Evolutionary conservation across 2,888 invertebrate genomes (phyloP), one percentile per base, ranked within the genome.

Genomic region (Malthinus flaveolus): DNA sequence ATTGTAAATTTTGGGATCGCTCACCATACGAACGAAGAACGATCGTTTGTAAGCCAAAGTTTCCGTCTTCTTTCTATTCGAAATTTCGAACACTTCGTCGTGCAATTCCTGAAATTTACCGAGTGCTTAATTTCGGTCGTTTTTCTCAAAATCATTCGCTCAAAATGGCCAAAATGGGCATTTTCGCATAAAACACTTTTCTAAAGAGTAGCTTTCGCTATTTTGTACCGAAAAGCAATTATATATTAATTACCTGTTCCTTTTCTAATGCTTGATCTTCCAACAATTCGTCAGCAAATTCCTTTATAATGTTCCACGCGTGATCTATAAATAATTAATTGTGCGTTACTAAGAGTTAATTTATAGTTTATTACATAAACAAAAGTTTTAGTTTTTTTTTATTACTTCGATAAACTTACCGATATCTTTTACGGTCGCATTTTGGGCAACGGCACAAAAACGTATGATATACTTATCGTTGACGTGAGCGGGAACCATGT

Each of bases 21-120:
- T 93, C 63, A 95, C 96, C 97, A 97, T 97, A 48, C 97, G 91
- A 56, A 97, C 97, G 80, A 97, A 95, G 84, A 96, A 96, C 9
- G 95, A 95, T 50, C 97, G 86, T 79, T 95, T 95, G 79, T 95
- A 91, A 7, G 93, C 92, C 73, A 97, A 80, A 4, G 90, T 89
- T 56, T 91, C 90, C 69, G 88, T 87, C 74, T 87, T 85, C 75
- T 89, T 90, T 56, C 87, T 84, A 67, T 89, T 86, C 42, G 88
- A 80, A 56, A 90, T 87, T 64, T 89, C 90, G 67, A 88, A 87
- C 36, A 93, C 81, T 67, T 88, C 87, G 69, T 92, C 92, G 79
- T 86, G 81, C 32, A 81, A 78, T 69, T 85, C 85, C 82, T 84
- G 65, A 48, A 48, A 56, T 36, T 45, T 37, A n/a, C n/a, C n/a